Conservation (phyloP, 2,797 vertebrate genomes). For the Acanthurus tractus region DNA sequence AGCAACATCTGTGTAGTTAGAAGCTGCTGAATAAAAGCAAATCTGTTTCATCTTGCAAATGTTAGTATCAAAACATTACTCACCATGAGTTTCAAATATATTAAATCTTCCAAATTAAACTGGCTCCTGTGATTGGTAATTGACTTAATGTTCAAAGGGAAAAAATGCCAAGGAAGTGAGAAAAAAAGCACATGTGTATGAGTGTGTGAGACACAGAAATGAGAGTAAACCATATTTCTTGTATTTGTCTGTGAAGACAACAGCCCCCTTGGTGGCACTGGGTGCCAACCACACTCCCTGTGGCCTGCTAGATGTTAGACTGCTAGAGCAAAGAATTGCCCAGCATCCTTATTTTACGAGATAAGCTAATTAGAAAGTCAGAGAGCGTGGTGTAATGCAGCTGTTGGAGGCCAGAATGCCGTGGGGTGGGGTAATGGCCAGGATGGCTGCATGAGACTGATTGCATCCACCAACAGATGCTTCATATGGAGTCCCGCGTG, state of each 20-base stretch:
- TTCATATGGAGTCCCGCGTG: conserved; percentile 49
- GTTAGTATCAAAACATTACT: conserved; percentile 27
- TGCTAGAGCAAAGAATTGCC: conserved; percentile 86
- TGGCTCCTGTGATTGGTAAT: conserved; percentile 30
- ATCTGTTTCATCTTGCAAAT: conserved; percentile 15
- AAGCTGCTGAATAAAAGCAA: conserved; percentile 31
- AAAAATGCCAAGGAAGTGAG: conserved; percentile 8
- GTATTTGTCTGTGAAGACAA: conserved; percentile 66
- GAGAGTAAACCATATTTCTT: conserved; percentile 55
- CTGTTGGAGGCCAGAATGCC: conserved; percentile 71
- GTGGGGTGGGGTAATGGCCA: conserved; percentile 63
- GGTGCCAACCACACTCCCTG: conserved; percentile 68
- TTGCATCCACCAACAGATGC: conserved; percentile 75
- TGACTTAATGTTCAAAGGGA: conserved; percentile 44
- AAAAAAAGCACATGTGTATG: conserved; percentile 14
- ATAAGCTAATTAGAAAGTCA: conserved; percentile 85
- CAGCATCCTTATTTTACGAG: conserved; percentile 79
- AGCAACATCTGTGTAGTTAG: background rate
- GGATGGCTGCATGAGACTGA: conserved; percentile 64
- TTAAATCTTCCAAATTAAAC: conserved; percentile 26
- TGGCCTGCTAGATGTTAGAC: conserved; percentile 79
- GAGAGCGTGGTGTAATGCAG: conserved; percentile 81
- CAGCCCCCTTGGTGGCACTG: conserved; percentile 70
- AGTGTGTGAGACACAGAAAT: conserved; percentile 47
- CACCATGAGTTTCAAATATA: conserved; percentile 34